These are phyloP conservation scores for Tetragonula clypearis DNA, from an alignment of 1,140 invertebrate species.

Conservation along the genomic window DNA sequence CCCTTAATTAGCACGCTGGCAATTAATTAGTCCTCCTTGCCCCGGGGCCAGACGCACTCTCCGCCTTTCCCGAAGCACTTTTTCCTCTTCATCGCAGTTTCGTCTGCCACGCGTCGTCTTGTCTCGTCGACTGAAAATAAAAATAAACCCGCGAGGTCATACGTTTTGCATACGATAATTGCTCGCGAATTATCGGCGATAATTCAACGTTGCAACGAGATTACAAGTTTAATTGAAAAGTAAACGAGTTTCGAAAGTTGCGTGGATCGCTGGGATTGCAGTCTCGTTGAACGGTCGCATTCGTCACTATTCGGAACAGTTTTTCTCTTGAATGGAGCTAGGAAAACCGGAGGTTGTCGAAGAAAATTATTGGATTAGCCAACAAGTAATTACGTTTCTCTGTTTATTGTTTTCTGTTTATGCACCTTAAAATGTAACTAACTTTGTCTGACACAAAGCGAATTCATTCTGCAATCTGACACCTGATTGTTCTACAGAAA, in stretches of 20 bases:
- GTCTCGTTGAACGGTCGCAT: background rate
- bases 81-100: conserved; percentile 33
- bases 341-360: no score
- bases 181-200: no score
- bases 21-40: conserved; percentile 54
- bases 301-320: background rate
- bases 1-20: conserved; percentile 49
- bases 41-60: conserved; percentile 27
- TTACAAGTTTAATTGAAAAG: background rate
- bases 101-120: conserved; percentile 4
- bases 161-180: no score
- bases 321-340: background rate
- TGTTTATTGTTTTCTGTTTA: no score
- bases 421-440: no score
- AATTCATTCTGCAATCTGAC: no score
- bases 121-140: conserved; percentile 47
- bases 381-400: no score
- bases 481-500: no score
- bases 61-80: conserved; percentile 26
- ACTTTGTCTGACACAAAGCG: no score
- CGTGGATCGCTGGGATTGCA: background rate
- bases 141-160: conserved; percentile 29
- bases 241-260: background rate
- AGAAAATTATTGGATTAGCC: background rate
- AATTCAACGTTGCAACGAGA: background rate